Conservation (phyloP, 2,888 invertebrate genomes). For the Chrysolina oricalcia region DNA sequence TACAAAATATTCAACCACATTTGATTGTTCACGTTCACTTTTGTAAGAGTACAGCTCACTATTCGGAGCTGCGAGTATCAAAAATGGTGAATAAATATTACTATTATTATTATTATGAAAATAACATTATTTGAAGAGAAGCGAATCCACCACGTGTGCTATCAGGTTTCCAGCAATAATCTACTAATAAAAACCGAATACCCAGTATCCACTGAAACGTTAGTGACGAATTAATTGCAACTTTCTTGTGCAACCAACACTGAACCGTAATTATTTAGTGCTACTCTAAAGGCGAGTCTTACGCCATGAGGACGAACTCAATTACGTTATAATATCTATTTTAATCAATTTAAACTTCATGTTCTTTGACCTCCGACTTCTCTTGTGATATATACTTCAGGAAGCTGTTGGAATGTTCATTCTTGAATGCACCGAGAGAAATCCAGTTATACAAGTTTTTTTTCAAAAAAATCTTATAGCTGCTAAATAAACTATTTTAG, state of each 20-base stretch:
- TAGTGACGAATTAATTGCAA: neutral
- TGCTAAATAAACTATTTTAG: no score
- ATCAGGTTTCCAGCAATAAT: neutral
- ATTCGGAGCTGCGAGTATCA: no score
- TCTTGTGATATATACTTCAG: neutral
- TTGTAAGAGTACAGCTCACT: no score
- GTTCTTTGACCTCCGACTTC: neutral
- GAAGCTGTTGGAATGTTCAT: neutral
- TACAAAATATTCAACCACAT: no score
- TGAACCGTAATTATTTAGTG: neutral
- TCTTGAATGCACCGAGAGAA: no score
- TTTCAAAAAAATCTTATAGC: no score
- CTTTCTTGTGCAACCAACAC: neutral
- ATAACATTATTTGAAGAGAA: no score
- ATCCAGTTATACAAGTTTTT: no score
- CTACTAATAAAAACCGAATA: neutral
- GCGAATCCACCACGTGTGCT: no score
- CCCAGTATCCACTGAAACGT: neutral
- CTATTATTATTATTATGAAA: no score
- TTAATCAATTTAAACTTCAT: neutral
- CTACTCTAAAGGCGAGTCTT: neutral
- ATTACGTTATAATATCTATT: slow-evolving; percentile 13
- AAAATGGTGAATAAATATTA: no score
- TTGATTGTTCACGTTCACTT: no score
- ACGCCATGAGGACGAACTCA: neutral